These are phyloP conservation scores for Andrena minutula DNA, from an alignment of 2,888 invertebrate genomes.

Conservation along the genomic window DNA sequence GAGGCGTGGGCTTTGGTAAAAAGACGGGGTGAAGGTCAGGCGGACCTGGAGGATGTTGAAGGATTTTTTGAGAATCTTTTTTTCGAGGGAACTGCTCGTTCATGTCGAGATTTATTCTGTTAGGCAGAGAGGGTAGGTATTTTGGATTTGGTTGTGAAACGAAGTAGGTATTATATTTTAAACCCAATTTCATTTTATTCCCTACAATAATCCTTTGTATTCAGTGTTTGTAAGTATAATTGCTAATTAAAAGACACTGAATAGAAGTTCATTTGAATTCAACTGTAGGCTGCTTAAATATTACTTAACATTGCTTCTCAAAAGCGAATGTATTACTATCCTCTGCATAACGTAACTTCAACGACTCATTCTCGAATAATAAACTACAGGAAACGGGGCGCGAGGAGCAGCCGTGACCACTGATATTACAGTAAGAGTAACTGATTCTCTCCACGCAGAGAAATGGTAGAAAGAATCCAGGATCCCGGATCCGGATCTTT, in stretches of 20 bases:
- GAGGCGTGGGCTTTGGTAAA: neutral
- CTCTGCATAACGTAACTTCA: neutral
- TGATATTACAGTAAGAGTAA: slow-evolving; percentile 20
- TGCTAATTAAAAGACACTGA: too few relatives aligned
- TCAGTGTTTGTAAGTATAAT: too few relatives aligned
- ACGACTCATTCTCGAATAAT: neutral
- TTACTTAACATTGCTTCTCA: too few relatives aligned
- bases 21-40: neutral
- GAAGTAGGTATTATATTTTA: too few relatives aligned
- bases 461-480: neutral
- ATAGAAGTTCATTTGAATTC: too few relatives aligned
- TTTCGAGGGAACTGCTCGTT: neutral
- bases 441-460: neutral
- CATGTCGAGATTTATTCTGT: neutral
- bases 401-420: too few relatives aligned
- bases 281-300: too few relatives aligned
- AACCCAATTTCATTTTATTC: too few relatives aligned
- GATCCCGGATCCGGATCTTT: slow-evolving; percentile 46
- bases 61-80: neutral
- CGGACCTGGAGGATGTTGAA: neutral
- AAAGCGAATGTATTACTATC: too few relatives aligned
- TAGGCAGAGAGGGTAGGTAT: too few relatives aligned
- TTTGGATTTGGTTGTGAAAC: too few relatives aligned
- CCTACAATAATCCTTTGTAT: too few relatives aligned
- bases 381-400: neutral